A percentile compares a stretch with the other conserved stretches of the same genome.
phyloP scores from a whole-genome alignment of 1,140 invertebrate genomes.

The Formica selysi region DNA sequence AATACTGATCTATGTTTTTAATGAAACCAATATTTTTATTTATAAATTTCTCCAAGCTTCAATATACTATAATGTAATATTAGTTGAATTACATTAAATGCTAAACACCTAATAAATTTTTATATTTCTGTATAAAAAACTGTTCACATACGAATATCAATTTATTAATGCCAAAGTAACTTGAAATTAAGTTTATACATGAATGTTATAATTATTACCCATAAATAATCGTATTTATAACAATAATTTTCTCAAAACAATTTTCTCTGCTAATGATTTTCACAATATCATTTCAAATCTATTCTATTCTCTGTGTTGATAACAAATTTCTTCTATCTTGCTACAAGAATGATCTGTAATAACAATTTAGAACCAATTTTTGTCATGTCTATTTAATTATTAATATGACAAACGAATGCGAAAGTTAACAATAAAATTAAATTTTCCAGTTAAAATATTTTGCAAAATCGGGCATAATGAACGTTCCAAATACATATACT shows the following conservation, averaged over 20 bases:
- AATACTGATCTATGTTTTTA: slow-evolving; percentile 23
- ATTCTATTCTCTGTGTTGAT: neutral
- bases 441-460: neutral
- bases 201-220: neutral
- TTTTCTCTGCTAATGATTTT: neutral
- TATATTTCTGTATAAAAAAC: neutral
- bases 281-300: neutral
- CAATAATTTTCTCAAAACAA: neutral
- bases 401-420: neutral
- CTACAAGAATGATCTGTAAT: neutral
- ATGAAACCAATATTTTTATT: neutral
- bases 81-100: neutral
- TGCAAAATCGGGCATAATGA: neutral
- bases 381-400: neutral
- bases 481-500: neutral
- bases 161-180: neutral
- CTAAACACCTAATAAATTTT: slow-evolving; percentile 3
- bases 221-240: neutral
- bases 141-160: neutral
- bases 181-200: neutral
- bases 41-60: neutral
- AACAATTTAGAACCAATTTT: neutral
- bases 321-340: neutral
- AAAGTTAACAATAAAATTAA: neutral
- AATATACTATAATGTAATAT: neutral